Evolutionary conservation across 2,113 vertebrate genomes (phyloP).

Genomic region (Aramus guarauna): DNA sequence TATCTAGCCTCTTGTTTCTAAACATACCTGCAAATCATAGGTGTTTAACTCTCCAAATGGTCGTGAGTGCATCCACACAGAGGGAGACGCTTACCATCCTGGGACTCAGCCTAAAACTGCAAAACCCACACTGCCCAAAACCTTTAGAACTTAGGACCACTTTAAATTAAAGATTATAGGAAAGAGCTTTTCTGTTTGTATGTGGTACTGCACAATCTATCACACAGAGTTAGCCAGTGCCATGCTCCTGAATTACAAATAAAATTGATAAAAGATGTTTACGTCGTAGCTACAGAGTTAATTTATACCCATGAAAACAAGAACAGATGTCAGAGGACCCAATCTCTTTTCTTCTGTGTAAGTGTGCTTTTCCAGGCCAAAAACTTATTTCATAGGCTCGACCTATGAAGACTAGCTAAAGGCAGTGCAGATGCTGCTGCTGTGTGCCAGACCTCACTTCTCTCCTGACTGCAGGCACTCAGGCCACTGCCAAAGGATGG

Average conservation of each 20-base stretch:
- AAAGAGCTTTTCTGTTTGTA: neutral
- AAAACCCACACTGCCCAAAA: neutral
- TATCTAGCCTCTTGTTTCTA: neutral
- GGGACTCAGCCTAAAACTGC: neutral
- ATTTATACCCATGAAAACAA: neutral
- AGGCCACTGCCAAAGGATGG: neutral
- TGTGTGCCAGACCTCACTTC: neutral
- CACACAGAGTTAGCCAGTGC: neutral
- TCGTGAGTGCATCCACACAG: neutral
- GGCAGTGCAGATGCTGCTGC: neutral
- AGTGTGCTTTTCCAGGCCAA: neutral
- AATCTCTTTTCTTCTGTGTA: neutral
- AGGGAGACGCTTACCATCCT: neutral
- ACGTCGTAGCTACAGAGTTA: neutral
- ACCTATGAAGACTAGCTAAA: neutral
- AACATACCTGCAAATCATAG: neutral
- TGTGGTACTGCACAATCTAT: neutral
- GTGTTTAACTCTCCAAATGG: neutral
- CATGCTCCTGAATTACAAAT: neutral
- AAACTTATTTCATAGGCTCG: neutral
- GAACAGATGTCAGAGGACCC: neutral
- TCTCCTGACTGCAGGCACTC: neutral
- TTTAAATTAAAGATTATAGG: neutral
- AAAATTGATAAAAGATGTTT: neutral
- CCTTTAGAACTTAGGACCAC: neutral